These are phyloP conservation scores for Ispidina lecontei DNA, from an alignment of 2,797 vertebrate genomes.

Conservation along the genomic window DNA sequence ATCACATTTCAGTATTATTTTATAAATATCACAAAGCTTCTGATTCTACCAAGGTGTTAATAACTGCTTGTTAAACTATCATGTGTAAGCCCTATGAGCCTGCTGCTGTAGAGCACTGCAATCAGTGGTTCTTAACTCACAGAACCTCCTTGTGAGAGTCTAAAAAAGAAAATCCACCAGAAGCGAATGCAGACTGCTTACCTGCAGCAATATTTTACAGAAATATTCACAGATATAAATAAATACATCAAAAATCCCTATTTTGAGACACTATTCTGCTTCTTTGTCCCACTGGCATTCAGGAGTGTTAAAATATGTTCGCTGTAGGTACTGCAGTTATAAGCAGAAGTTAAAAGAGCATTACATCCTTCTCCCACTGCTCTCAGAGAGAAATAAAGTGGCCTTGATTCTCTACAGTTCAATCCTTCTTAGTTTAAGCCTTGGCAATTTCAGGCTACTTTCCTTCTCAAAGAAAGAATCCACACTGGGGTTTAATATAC, in stretches of 20 bases:
- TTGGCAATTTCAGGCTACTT: conserved; percentile 51
- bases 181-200: neutral
- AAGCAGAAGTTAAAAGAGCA: neutral
- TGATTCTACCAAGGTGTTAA: neutral
- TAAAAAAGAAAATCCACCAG: neutral
- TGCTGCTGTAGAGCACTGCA: neutral
- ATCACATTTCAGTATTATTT: neutral
- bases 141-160: neutral
- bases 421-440: conserved; percentile 56
- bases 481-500: conserved; percentile 34
- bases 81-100: neutral
- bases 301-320: neutral
- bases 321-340: neutral
- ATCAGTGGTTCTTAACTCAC: neutral
- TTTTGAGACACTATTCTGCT: neutral
- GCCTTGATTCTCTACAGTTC: conserved; percentile 43
- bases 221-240: neutral
- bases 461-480: conserved; percentile 25
- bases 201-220: neutral
- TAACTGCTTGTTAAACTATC: neutral
- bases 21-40: neutral
- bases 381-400: conserved; percentile 12
- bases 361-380: neutral
- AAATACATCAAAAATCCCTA: neutral
- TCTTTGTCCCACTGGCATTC: neutral